A percentile compares a stretch with the other conserved stretches of the same genome.
Conservation (phyloP, 1,140 invertebrate species). For the Cherax quadricarinatus region DNA sequence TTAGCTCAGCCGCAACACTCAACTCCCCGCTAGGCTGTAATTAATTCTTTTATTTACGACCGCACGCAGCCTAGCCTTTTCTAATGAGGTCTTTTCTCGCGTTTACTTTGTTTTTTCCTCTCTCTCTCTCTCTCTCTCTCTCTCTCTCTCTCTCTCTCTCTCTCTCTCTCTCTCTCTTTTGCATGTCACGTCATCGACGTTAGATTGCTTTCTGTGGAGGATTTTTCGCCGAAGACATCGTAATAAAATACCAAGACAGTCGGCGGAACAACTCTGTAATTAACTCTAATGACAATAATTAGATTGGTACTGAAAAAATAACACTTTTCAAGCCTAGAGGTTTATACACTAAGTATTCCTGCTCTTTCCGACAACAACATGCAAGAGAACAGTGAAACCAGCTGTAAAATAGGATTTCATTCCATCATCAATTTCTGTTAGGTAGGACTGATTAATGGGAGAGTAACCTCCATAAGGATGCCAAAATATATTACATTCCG, state of each 20-base stretch:
- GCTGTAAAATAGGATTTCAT: no score
- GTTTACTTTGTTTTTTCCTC: neutral
- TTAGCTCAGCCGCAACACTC: neutral
- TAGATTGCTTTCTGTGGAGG: neutral
- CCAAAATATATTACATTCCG: no score
- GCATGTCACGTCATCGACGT: neutral
- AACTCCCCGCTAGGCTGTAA: slow-evolving; percentile 6
- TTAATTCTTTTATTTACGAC: slow-evolving; percentile 34
- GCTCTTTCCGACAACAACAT: no score
- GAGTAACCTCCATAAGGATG: no score
- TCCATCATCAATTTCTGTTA: no score
- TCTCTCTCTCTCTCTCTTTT: neutral
- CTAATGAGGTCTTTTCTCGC: neutral
- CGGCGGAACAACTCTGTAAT: neutral
- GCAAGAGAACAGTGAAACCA: no score
- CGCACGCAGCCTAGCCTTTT: neutral
- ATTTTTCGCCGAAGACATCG: neutral
- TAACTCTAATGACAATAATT: slow-evolving; percentile 1
- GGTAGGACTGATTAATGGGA: no score
- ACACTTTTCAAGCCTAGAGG: no score
- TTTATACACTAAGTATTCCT: no score
- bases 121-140: neutral
- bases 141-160: neutral
- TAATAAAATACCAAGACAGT: neutral
- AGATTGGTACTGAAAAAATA: neutral